Conservation (phyloP, 1,140 invertebrate genomes). For the Bombus waltoni region DNA sequence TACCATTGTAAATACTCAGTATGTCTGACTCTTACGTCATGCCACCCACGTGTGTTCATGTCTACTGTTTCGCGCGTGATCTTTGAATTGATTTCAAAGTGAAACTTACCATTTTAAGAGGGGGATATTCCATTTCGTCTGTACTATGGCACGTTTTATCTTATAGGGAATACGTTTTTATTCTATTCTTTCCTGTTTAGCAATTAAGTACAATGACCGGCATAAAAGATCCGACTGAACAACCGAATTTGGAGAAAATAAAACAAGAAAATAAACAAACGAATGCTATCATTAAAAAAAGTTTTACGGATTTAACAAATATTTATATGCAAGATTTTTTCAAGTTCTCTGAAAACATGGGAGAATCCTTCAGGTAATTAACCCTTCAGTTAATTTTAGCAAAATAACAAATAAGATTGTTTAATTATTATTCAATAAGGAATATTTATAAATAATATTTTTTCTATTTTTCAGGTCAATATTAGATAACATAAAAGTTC, state of each 20-base stretch:
- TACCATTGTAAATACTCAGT: not conserved
- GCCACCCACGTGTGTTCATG: not conserved
- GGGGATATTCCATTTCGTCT: not conserved
- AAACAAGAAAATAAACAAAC: not conserved
- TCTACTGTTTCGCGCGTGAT: not conserved
- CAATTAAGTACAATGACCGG: conserved; percentile 73
- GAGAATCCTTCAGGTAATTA: conserved; percentile 25
- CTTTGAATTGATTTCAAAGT: not conserved
- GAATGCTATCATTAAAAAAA: not conserved
- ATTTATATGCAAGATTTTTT: conserved; percentile 15
- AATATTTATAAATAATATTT: not conserved
- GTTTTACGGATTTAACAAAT: conserved; percentile 3
- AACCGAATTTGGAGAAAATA: not conserved
- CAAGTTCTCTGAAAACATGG: conserved; percentile 17
- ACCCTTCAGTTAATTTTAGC: not conserved
- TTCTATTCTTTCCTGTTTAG: conserved; percentile 51
- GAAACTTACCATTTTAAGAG: not conserved
- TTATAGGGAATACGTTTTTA: not conserved
- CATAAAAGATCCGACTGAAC: conserved; percentile 54
- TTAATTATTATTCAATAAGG: not conserved
- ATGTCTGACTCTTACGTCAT: conserved; percentile 2
- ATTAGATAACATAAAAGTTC: conserved; percentile 18
- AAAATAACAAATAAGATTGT: not conserved
- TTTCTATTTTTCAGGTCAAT: conserved; percentile 31
- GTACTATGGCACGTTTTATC: not conserved